Conservation (phyloP, 1,140 invertebrate species). For the Spodoptera litura region DNA sequence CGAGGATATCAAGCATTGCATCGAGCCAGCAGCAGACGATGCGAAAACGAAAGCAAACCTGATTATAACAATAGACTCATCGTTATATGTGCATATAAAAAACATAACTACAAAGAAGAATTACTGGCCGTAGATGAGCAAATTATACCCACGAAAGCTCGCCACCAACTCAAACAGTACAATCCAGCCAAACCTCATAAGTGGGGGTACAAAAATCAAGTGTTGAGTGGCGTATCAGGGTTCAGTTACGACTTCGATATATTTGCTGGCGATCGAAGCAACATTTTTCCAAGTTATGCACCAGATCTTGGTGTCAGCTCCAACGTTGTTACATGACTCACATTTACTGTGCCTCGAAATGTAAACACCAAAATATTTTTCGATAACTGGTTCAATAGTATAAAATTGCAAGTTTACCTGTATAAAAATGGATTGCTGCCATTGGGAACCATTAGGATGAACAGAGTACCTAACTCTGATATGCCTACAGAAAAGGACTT, state of each 20-base stretch:
- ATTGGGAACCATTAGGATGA: slow-evolving; percentile 74
- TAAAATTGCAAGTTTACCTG: slow-evolving; percentile 62
- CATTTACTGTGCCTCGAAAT: slow-evolving; percentile 55
- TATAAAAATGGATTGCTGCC: slow-evolving; percentile 68
- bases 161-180: no score
- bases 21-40: no score
- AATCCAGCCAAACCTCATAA: slow-evolving; percentile 17
- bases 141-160: no score
- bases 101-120: no score
- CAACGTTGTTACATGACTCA: slow-evolving; percentile 63
- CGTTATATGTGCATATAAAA: no score
- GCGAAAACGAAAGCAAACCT: no score
- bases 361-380: slow-evolving; percentile 54
- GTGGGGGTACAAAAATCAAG: slow-evolving; percentile 55
- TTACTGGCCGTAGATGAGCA: no score
- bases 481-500: slow-evolving; percentile 52
- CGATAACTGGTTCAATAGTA: slow-evolving; percentile 70
- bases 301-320: slow-evolving; percentile 57
- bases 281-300: slow-evolving; percentile 43
- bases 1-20: no score
- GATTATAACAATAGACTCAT: no score
- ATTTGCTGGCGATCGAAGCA: slow-evolving; percentile 55
- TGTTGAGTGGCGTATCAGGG: slow-evolving; percentile 37
- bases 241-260: slow-evolving; percentile 10
- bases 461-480: slow-evolving; percentile 65